phyloP scores from a whole-genome alignment of 2,797 vertebrate species.

The Pipistrellus kuhlii region DNA sequence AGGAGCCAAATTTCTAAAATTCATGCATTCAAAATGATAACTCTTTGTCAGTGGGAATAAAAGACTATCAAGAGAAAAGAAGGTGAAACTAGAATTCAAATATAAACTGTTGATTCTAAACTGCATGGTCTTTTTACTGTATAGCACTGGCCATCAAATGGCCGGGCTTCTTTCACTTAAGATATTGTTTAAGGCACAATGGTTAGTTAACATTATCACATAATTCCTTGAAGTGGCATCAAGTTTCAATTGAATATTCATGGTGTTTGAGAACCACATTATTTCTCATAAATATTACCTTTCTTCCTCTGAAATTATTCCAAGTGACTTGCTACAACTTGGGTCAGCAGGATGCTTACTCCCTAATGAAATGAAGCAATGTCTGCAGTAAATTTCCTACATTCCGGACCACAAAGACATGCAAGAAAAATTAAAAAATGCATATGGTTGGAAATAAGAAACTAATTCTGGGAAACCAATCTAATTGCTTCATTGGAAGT shows the following conservation, averaged over 20 bases:
- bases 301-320: constrained; percentile 52
- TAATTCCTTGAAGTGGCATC: constrained; percentile 36
- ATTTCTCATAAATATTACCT: constrained; percentile 44
- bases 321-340: constrained; percentile 49
- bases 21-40: neutral
- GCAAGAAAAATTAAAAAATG: constrained; percentile 27
- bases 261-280: constrained; percentile 6
- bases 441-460: constrained; percentile 65
- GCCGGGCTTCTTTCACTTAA: constrained; percentile 16
- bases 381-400: constrained; percentile 53
- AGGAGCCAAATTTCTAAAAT: neutral
- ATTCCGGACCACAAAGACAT: constrained; percentile 46
- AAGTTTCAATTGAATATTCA: constrained; percentile 13
- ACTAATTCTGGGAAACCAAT: constrained; percentile 73
- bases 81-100: neutral
- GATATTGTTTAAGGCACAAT: neutral
- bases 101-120: neutral
- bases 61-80: neutral
- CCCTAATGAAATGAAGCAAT: constrained; percentile 55
- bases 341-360: neutral
- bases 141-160: neutral
- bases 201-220: neutral
- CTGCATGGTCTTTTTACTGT: neutral
- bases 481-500: constrained; percentile 74
- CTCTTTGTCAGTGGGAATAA: neutral